These are phyloP conservation scores for Grus americana DNA, from an alignment of 2,113 vertebrate genomes.

Conservation along the genomic window DNA sequence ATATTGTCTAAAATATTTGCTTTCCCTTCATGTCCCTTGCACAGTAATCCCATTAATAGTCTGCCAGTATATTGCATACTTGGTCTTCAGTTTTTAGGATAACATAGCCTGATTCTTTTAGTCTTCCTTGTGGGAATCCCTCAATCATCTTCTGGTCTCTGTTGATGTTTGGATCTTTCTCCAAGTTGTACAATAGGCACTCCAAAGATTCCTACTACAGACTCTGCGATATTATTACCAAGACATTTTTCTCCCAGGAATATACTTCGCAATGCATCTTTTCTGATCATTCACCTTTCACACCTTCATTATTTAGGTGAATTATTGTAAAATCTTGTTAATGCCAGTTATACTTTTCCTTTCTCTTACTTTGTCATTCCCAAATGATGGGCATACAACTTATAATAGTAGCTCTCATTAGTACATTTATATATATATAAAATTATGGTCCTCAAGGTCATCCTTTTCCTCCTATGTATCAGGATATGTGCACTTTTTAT, in stretches of 20 bases:
- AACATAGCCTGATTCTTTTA: neutral
- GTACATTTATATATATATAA: no score
- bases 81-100: neutral
- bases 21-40: neutral
- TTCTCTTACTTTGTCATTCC: neutral
- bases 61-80: neutral
- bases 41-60: neutral
- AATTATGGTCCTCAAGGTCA: neutral
- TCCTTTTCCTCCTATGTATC: neutral
- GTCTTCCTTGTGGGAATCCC: neutral
- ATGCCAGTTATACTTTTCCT: neutral
- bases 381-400: neutral
- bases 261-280: fast-evolving
- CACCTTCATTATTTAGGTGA: neutral
- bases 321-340: neutral
- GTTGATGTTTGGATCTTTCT: neutral
- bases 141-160: neutral
- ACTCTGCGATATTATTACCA: neutral
- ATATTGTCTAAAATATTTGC: neutral
- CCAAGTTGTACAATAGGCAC: neutral
- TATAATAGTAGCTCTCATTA: neutral
- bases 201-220: neutral
- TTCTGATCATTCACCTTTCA: neutral
- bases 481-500: neutral
- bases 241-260: neutral